Percentiles rank a stretch among this genome's conserved stretches.
These are phyloP conservation scores for Lycophotia porphyrea DNA, from an alignment of 2,888 invertebrate genomes.

Conservation along the genomic window DNA sequence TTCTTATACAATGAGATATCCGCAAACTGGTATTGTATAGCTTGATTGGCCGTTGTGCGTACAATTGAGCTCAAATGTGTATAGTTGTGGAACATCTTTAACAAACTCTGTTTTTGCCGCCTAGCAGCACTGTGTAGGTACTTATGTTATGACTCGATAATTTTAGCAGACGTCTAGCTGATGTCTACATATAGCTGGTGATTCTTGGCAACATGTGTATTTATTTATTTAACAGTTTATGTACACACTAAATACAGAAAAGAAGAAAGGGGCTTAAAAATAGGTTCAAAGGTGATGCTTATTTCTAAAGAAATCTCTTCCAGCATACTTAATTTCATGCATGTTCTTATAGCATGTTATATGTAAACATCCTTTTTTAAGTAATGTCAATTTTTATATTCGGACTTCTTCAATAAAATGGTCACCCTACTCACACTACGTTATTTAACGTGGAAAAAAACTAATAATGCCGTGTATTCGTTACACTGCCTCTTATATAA, in stretches of 20 bases:
- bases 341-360: no score
- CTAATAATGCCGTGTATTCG: slow-evolving; percentile 17
- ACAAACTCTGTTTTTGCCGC: background rate
- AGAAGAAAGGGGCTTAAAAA: no score
- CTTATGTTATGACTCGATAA: background rate
- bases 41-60: no score
- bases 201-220: no score
- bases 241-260: no score
- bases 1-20: no score
- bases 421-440: slow-evolving; percentile 23
- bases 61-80: background rate
- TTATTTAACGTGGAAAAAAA: slow-evolving; percentile 37
- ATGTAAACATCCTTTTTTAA: no score
- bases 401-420: background rate
- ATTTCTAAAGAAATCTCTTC: no score
- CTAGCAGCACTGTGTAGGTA: background rate
- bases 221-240: no score
- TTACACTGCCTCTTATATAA: slow-evolving; percentile 47
- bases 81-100: background rate
- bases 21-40: no score
- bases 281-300: no score
- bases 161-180: background rate
- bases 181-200: background rate
- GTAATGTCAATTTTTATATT: background rate
- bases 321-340: no score